Evolutionary conservation across 2,113 vertebrate species (phyloP).

Genomic region (Cyanoderma ruficeps): DNA sequence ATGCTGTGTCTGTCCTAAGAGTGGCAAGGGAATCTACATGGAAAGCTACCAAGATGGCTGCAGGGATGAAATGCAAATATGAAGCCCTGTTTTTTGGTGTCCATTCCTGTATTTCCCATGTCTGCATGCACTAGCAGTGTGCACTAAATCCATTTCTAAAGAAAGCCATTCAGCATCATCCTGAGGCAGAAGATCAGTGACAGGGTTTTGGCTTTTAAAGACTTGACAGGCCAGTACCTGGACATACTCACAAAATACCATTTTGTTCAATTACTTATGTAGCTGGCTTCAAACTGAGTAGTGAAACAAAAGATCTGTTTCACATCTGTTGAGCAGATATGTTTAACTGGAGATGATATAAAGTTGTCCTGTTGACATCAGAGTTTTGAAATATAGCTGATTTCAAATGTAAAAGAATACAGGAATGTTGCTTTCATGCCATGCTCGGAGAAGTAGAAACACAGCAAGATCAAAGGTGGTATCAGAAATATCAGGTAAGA

Average conservation of each 20-base stretch:
- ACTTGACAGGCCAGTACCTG: neutral
- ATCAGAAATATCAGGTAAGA: neutral
- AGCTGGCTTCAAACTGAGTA: neutral
- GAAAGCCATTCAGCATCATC: neutral
- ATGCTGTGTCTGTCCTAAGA: neutral
- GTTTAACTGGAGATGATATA: slow-evolving; percentile 20
- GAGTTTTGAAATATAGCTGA: slow-evolving; percentile 40
- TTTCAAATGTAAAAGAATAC: slow-evolving; percentile 25
- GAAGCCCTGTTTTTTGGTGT: neutral
- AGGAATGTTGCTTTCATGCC: slow-evolving; percentile 15
- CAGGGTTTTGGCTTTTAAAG: neutral
- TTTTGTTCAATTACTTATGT: neutral
- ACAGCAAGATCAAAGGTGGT: neutral
- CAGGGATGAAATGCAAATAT: neutral
- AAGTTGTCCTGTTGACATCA: slow-evolving; percentile 42
- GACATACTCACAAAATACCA: neutral
- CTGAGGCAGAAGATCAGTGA: neutral
- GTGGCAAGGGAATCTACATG: neutral
- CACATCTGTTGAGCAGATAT: slow-evolving; percentile 38
- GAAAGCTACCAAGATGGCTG: neutral
- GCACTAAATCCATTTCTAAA: neutral
- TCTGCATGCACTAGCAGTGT: neutral
- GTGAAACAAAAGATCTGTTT: slow-evolving; percentile 17
- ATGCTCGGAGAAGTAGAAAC: slow-evolving; percentile 5
- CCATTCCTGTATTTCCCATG: neutral